These are phyloP conservation scores for Acleris emargana DNA, from an alignment of 2,888 invertebrate species.

Conservation along the genomic window DNA sequence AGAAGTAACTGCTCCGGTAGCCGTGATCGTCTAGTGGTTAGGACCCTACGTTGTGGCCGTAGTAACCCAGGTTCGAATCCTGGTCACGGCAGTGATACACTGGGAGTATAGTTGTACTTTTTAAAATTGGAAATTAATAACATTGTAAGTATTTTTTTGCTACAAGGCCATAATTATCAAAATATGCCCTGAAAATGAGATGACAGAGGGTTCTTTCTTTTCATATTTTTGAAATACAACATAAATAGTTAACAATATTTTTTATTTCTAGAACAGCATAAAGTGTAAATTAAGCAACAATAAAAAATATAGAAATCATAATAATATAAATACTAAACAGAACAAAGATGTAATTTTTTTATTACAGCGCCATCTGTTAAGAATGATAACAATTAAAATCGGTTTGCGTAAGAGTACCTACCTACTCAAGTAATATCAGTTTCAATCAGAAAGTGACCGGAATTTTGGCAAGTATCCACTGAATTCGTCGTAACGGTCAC, in stretches of 20 bases:
- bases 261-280: too few species aligned
- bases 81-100: slow-evolving; percentile 85
- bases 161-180: not conserved
- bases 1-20: slow-evolving; percentile 37
- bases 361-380: slow-evolving; percentile 17
- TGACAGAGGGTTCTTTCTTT: too few species aligned
- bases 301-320: too few species aligned
- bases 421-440: slow-evolving; percentile 8
- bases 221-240: too few species aligned
- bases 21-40: slow-evolving; percentile 86
- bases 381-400: not conserved
- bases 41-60: slow-evolving; percentile 85
- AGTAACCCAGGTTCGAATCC: slow-evolving; percentile 88
- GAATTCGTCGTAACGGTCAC: slow-evolving; percentile 39
- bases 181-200: not conserved
- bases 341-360: not conserved
- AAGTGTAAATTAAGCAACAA: too few species aligned
- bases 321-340: too few species aligned
- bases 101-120: slow-evolving; percentile 29
- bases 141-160: not conserved
- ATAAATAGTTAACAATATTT: too few species aligned
- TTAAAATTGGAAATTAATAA: too few species aligned
- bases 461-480: slow-evolving; percentile 28
- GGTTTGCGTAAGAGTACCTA: slow-evolving; percentile 9
- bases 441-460: slow-evolving; percentile 12